These are phyloP conservation scores for Amphimallon solstitiale DNA, from an alignment of 2,888 invertebrate genomes.

Conservation along the genomic window DNA sequence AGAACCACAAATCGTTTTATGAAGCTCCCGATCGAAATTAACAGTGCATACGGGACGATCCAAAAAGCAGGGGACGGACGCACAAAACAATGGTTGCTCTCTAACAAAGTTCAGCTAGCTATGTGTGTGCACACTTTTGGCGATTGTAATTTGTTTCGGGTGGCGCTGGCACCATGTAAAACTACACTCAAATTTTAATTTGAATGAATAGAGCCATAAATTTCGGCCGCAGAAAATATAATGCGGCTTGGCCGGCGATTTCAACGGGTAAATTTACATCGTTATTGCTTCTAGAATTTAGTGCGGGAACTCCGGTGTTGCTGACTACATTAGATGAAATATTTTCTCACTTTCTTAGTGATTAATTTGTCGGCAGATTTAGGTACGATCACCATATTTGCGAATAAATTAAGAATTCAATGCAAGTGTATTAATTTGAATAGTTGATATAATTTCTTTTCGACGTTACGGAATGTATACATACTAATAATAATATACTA, in stretches of 20 bases:
- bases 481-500: too few species aligned
- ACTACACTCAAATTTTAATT: slow-evolving; percentile 62
- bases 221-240: slow-evolving; percentile 59
- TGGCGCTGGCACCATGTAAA: slow-evolving; percentile 51
- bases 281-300: slow-evolving; percentile 63
- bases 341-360: slow-evolving; percentile 34
- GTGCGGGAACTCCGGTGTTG: slow-evolving; percentile 47
- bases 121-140: slow-evolving; percentile 28
- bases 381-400: slow-evolving; percentile 20
- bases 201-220: slow-evolving; percentile 60
- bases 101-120: slow-evolving; percentile 54
- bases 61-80: slow-evolving; percentile 43
- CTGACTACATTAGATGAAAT: slow-evolving; percentile 38
- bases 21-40: slow-evolving; percentile 35
- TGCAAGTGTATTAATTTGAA: too few species aligned
- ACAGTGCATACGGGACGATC: slow-evolving; percentile 29
- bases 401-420: not conserved
- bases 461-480: too few species aligned
- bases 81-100: slow-evolving; percentile 52
- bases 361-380: slow-evolving; percentile 15
- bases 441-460: too few species aligned
- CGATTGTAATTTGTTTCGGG: slow-evolving; percentile 52
- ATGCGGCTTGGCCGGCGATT: slow-evolving; percentile 59
- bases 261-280: slow-evolving; percentile 63
- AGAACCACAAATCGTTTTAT: slow-evolving; percentile 35